These are phyloP conservation scores for Molossus alvarezi DNA, from an alignment of 2,797 vertebrate genomes.

Conservation along the genomic window DNA sequence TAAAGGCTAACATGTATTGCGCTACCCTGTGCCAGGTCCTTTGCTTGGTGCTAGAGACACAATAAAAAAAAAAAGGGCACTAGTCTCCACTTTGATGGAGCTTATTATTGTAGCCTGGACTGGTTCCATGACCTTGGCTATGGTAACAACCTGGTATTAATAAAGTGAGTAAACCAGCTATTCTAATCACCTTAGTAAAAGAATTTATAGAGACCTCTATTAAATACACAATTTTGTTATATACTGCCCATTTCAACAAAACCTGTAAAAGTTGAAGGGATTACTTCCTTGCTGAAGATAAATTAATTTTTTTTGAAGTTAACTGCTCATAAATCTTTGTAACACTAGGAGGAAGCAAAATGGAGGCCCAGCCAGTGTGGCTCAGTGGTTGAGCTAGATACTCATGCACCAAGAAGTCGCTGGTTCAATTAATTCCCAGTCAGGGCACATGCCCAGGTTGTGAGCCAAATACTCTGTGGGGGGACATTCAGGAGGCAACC, in stretches of 20 bases:
- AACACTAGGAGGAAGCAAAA: conserved; percentile 25
- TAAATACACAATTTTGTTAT: conserved; percentile 41
- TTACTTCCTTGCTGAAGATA: neutral
- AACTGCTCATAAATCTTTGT: neutral
- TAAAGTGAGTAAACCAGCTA: conserved; percentile 35
- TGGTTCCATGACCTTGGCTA: neutral
- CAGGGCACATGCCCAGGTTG: no score
- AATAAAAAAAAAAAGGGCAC: neutral
- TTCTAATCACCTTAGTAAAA: conserved; percentile 5
- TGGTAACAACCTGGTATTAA: conserved; percentile 9
- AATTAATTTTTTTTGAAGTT: conserved; percentile 58
- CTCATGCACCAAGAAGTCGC: no score
- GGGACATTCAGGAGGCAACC: no score
- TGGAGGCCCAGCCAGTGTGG: neutral
- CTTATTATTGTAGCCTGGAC: neutral
- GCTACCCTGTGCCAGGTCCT: neutral
- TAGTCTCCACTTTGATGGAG: neutral
- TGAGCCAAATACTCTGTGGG: no score
- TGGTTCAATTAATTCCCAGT: no score
- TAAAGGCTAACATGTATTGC: neutral
- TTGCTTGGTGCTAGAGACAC: neutral
- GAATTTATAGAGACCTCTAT: neutral
- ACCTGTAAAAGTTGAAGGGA: neutral
- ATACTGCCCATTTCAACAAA: conserved; percentile 36
- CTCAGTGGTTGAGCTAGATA: no score